phyloP scores from a whole-genome alignment of 2,797 vertebrate genomes.

The Picus viridis region DNA sequence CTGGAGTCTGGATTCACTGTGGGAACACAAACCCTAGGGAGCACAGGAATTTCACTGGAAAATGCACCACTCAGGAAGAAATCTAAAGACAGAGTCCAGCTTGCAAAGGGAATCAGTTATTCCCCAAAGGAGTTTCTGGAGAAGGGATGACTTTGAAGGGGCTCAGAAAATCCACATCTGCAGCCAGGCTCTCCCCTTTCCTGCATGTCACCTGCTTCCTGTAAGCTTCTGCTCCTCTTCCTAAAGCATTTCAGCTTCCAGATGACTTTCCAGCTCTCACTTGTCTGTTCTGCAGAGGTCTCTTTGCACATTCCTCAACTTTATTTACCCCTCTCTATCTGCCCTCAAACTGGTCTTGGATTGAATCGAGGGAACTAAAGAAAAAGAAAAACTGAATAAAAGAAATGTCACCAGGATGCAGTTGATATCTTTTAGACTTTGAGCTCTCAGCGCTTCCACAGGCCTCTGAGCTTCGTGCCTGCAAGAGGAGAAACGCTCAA shows the following conservation, averaged over 20 bases:
- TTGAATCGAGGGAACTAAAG: background rate
- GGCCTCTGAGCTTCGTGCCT: background rate
- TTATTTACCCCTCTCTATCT: background rate
- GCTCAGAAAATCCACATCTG: background rate
- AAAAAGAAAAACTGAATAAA: too few relatives aligned
- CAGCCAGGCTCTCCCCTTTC: background rate
- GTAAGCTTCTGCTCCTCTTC: background rate
- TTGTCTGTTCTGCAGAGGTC: background rate
- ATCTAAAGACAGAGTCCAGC: background rate
- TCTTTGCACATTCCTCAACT: background rate
- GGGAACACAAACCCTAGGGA: background rate
- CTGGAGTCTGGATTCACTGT: background rate
- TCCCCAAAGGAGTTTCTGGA: background rate
- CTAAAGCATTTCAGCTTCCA: background rate
- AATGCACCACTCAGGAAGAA: background rate
- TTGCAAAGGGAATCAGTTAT: background rate
- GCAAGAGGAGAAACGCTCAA: background rate
- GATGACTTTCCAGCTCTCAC: background rate
- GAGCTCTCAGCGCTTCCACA: background rate
- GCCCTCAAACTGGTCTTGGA: background rate
- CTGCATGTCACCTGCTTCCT: background rate
- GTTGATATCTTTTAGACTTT: background rate
- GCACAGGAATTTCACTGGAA: background rate
- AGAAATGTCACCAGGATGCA: background rate
- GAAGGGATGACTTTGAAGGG: background rate